Conservation (phyloP, 1,140 invertebrate species). For the Globodera rostochiensis region DNA sequence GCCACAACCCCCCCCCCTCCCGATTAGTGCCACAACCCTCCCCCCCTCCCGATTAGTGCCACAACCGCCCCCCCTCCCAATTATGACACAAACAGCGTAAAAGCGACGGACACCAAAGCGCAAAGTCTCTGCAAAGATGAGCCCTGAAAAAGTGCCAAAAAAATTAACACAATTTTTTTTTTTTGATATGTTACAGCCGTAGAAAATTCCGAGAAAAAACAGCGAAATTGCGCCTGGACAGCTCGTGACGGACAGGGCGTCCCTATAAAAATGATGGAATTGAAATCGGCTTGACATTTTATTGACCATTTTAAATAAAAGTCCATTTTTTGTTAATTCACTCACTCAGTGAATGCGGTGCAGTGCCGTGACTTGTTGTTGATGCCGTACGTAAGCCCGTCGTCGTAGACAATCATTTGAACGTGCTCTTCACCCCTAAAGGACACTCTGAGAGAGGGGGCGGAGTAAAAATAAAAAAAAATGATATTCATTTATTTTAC, state of each 20-base stretch:
- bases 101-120: conserved; percentile 60
- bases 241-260: conserved; percentile 54
- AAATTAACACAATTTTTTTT: too few relatives aligned
- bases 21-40: too few relatives aligned
- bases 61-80: too few relatives aligned
- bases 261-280: too few relatives aligned
- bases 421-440: conserved; percentile 56
- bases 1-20: too few relatives aligned
- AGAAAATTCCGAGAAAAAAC: conserved; percentile 58
- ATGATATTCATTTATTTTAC: too few relatives aligned
- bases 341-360: conserved; percentile 35
- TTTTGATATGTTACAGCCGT: too few relatives aligned
- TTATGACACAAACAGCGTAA: conserved; percentile 51
- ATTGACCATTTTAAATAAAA: too few relatives aligned
- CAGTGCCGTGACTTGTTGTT: conserved; percentile 21
- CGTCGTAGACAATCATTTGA: conserved; percentile 57
- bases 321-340: too few relatives aligned
- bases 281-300: too few relatives aligned
- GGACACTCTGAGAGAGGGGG: conserved; percentile 43
- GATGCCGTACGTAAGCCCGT: conserved; percentile 33
- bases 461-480: too few relatives aligned
- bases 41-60: too few relatives aligned
- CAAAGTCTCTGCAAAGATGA: conserved; percentile 60
- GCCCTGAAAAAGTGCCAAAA: conserved; percentile 43
- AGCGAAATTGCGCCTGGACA: conserved; percentile 61